A percentile compares a stretch with the other conserved stretches of the same genome.
Conservation (phyloP, 2,797 vertebrate species). For the Mus caroli region DNA sequence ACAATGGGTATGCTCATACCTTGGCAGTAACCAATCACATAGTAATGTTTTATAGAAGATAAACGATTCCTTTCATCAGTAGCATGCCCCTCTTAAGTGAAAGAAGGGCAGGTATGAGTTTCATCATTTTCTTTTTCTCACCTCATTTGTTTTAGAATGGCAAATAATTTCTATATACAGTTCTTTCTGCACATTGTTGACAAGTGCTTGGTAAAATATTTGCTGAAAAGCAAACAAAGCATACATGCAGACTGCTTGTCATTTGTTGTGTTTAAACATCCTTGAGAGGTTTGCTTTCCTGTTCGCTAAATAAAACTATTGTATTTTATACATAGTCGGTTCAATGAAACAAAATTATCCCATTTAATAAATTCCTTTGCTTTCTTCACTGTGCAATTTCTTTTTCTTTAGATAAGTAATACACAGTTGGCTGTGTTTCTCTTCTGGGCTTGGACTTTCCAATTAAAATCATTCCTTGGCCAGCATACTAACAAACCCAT, state of each 20-base stretch:
- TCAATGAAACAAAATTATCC: conserved; percentile 36
- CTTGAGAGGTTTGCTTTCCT: conserved; percentile 46
- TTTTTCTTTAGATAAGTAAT: conserved; percentile 48
- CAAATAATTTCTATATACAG: not conserved
- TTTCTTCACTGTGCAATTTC: not conserved
- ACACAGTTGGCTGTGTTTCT: not conserved
- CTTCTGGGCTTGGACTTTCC: not conserved
- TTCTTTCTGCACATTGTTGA: conserved; percentile 33
- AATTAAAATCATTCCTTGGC: not conserved
- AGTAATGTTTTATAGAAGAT: not conserved
- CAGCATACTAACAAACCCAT: not conserved
- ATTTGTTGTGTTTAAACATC: conserved; percentile 11
- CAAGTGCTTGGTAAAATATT: conserved; percentile 61
- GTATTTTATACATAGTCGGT: conserved; percentile 3
- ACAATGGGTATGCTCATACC: not conserved
- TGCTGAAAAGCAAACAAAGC: conserved; percentile 62
- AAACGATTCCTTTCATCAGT: conserved; percentile 41
- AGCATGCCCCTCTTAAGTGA: not conserved
- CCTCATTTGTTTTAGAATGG: conserved; percentile 29
- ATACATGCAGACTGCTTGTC: not conserved
- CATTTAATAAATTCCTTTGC: conserved; percentile 22
- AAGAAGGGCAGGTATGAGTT: not conserved
- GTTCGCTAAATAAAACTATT: conserved; percentile 29
- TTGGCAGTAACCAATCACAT: not conserved
- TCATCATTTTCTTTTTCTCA: conserved; percentile 8